A percentile compares a stretch with the other conserved stretches of the same genome.
These are phyloP conservation scores for Elephantulus edwardii DNA, from an alignment of 2,113 vertebrate genomes.

Conservation along the genomic window DNA sequence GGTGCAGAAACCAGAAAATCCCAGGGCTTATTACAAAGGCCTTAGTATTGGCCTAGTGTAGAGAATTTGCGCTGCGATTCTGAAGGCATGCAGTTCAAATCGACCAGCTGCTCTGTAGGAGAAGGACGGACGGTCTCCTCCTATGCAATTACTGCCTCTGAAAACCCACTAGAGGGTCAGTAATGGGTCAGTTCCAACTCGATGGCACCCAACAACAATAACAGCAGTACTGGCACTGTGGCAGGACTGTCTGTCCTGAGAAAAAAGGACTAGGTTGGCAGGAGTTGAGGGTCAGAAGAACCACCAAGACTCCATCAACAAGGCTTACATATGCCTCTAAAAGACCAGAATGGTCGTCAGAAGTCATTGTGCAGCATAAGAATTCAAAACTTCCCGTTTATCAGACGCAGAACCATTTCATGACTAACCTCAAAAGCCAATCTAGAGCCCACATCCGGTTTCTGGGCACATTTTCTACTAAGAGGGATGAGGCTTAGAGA, in stretches of 20 bases:
- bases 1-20: neutral
- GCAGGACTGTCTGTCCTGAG: neutral
- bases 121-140: no score
- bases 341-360: neutral
- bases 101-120: no score
- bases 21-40: neutral
- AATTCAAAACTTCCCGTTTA: neutral
- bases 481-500: neutral
- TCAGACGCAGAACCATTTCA: neutral
- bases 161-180: no score
- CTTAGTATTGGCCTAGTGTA: neutral
- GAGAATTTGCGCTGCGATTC: no score
- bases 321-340: neutral
- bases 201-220: no score
- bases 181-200: no score
- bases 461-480: neutral
- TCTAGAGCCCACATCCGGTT: neutral
- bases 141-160: no score
- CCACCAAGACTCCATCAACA: neutral
- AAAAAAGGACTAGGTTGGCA: neutral
- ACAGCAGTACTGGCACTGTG: neutral
- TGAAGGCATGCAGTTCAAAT: no score
- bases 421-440: neutral
- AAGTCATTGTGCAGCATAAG: neutral
- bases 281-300: neutral